Percentiles rank a stretch among this genome's conserved stretches.
Evolutionary conservation across 2,888 invertebrate genomes (phyloP).

Genomic region (Leucophenga maculata): DNA sequence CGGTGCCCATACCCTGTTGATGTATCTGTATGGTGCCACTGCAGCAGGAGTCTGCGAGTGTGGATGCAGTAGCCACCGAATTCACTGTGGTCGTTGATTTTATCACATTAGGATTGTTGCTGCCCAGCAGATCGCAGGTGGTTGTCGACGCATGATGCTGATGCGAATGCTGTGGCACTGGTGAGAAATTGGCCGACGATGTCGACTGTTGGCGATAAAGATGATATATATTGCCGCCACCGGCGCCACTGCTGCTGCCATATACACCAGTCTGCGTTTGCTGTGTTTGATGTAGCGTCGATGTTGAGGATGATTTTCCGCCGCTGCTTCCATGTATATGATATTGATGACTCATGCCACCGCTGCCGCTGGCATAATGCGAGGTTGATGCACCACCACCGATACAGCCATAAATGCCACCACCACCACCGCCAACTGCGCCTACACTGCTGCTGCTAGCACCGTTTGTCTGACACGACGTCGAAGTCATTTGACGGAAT

Average conservation of each 20-base stretch:
- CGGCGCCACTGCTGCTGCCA: constrained; percentile 34
- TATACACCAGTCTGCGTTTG: constrained; percentile 46
- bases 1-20: constrained; percentile 66
- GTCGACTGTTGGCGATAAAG: constrained; percentile 71
- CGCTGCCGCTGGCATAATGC: constrained; percentile 36
- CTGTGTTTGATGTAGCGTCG: constrained; percentile 54
- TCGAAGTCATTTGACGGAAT: constrained; percentile 69
- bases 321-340: constrained; percentile 39
- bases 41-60: constrained; percentile 69
- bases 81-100: constrained; percentile 71
- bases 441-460: constrained; percentile 45
- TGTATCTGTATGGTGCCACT: constrained; percentile 67
- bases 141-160: constrained; percentile 72
- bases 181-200: constrained; percentile 71
- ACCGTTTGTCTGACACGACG: constrained; percentile 70
- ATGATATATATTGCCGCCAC: constrained; percentile 46
- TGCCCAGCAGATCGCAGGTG: constrained; percentile 70
- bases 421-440: constrained; percentile 14
- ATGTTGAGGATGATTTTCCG: constrained; percentile 61
- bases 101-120: constrained; percentile 70
- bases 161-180: constrained; percentile 69
- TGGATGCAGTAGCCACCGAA: constrained; percentile 69
- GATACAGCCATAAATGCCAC: too few species aligned
- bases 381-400: constrained; percentile 42
- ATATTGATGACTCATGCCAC: constrained; percentile 37